phyloP scores from a whole-genome alignment of 2,113 vertebrate species.

The Anthoscopus minutus region DNA sequence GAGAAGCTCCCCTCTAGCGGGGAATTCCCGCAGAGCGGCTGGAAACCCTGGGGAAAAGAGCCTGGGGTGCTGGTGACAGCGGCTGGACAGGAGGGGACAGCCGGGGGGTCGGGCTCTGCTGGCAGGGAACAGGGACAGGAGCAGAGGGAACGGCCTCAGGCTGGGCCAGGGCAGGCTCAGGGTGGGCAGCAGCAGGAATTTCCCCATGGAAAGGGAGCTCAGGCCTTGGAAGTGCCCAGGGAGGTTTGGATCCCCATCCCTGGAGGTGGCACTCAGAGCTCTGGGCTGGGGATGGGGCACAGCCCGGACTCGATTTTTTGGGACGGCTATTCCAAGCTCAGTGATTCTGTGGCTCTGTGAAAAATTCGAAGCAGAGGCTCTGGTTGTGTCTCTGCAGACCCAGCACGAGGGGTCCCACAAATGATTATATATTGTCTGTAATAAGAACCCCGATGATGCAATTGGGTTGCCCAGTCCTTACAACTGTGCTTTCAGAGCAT shows the following conservation, averaged over 20 bases:
- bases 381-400: not conserved
- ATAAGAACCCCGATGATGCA: not conserved
- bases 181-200: not conserved
- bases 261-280: not conserved
- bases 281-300: not conserved
- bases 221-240: not conserved
- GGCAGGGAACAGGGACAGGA: not conserved
- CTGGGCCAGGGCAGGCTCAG: not conserved
- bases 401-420: not conserved
- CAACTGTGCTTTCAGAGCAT: not conserved
- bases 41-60: not conserved
- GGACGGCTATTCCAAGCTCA: not conserved
- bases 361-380: not conserved
- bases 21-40: not conserved
- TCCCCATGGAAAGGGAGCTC: not conserved
- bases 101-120: not conserved
- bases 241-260: too few relatives aligned
- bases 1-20: constrained; percentile 54
- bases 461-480: not conserved
- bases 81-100: not conserved
- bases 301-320: rapidly evolving
- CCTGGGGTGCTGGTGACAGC: not conserved
- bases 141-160: not conserved
- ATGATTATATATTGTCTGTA: not conserved
- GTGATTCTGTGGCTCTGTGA: not conserved